Conservation (phyloP, 2,113 vertebrate genomes). For the Vidua chalybeata region DNA sequence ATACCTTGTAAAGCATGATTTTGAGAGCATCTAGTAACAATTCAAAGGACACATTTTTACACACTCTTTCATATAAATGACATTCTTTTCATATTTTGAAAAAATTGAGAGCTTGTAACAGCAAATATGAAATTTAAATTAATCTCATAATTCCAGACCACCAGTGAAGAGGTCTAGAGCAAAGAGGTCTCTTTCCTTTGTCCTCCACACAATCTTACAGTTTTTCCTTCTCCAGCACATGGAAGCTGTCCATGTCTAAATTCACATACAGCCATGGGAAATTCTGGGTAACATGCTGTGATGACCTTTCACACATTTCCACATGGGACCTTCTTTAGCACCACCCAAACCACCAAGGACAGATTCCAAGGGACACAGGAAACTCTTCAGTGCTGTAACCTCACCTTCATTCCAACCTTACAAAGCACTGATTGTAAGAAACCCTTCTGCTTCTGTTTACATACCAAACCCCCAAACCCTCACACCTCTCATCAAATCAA, state of each 20-base stretch:
- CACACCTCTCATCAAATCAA: neutral
- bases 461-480: neutral
- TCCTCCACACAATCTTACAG: accelerated
- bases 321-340: neutral
- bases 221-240: neutral
- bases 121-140: neutral
- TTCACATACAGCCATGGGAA: neutral
- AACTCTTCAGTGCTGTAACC: neutral
- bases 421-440: neutral
- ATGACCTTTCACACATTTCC: neutral
- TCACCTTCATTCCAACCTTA: neutral
- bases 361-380: neutral
- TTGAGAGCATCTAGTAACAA: neutral
- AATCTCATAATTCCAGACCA: neutral
- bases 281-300: too few species aligned
- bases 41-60: neutral
- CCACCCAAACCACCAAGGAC: neutral
- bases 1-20: neutral
- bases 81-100: neutral
- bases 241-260: neutral
- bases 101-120: neutral
- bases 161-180: neutral
- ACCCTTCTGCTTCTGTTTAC: neutral
- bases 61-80: neutral
- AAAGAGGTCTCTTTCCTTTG: neutral